Base-by-base conservation (phyloP, 2,113 vertebrate genomes). In the Hippocampus abdominalis region DNA sequence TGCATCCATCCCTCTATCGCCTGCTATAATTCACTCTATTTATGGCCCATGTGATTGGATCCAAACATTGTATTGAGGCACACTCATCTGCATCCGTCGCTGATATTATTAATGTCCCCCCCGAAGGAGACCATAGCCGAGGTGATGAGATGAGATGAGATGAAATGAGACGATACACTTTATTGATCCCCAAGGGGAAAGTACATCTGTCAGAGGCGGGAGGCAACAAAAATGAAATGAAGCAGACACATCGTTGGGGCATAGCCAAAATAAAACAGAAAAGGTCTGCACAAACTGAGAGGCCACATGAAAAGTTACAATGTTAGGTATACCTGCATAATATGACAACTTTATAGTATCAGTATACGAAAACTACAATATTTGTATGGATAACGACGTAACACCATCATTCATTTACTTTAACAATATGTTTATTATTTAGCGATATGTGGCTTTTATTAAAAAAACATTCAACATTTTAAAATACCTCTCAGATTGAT, bases 151-250 rank as follows among this genome's bases (percentile, higher is more conserved):
- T 70, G 80, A 68, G 51, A 75, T 76, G 70, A 85, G 81, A 87
- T 83, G 69, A 84, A 77, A 88, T 81, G 77, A 84, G 75, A 85
- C 64, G 76, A 84, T 78, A 85, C 75, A 74, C 69, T 84, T 88
- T 88, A 88, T 85, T 85, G 81, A 86, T 90, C 81, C 84, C 85
- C 73, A 71, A 85, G 78, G 87, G 40, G 77, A 71, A 82, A 73
- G 87, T 85, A 49, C 72, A 78, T 87, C 73, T 73, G 78, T 81
- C 84, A 79, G 59, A 76, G 70, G 66, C 60, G 25, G 81, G 75
- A 48, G 56, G 57, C 60, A 76, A 76, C 69, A 74, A 78, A 82
- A 81, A 79, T 21, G 48, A 71, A 69, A 81, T 68, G 40, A 79
- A 80, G 51, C 72, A 54, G 49, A 70, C 56, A 75, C 77, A 76